Percentiles rank a stretch among this genome's conserved stretches.
phyloP scores from a whole-genome alignment of 2,888 invertebrate genomes.

The Thymelicus sylvestris region DNA sequence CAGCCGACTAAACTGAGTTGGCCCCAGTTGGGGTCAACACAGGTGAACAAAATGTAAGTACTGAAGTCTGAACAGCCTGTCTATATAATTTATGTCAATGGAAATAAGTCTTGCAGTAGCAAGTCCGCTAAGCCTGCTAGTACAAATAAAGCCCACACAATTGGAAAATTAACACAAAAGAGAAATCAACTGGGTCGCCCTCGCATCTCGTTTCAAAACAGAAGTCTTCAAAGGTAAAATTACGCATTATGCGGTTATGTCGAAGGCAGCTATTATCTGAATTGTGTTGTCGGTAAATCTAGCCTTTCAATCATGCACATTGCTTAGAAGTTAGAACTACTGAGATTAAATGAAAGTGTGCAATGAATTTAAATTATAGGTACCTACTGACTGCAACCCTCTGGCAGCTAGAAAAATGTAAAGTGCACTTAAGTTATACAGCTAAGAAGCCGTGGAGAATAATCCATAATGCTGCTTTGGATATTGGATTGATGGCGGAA shows the following conservation, averaged over 20 bases:
- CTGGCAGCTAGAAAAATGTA: no score
- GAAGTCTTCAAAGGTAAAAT: conserved; percentile 41
- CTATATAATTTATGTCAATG: no score
- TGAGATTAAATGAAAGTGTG: neutral
- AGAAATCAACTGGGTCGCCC: conserved; percentile 31
- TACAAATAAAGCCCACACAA: conserved; percentile 20
- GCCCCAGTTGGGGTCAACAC: no score
- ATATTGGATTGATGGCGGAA: no score
- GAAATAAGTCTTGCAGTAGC: neutral
- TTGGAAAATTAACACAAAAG: conserved; percentile 31
- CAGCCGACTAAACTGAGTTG: no score
- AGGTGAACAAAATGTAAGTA: no score
- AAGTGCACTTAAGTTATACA: no score
- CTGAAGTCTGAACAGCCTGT: no score
- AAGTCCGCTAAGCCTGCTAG: neutral
- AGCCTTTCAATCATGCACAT: conserved; percentile 14
- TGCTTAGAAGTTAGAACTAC: neutral
- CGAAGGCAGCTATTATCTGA: conserved; percentile 19
- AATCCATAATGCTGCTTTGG: no score
- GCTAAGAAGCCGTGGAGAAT: no score
- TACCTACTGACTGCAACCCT: no score
- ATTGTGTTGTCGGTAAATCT: conserved; percentile 18
- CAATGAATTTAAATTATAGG: neutral
- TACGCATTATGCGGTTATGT: conserved; percentile 29
- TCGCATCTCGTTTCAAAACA: conserved; percentile 43